Evolutionary conservation across 2,797 vertebrate species (phyloP).

Genomic region (Pelodytes ibericus): DNA sequence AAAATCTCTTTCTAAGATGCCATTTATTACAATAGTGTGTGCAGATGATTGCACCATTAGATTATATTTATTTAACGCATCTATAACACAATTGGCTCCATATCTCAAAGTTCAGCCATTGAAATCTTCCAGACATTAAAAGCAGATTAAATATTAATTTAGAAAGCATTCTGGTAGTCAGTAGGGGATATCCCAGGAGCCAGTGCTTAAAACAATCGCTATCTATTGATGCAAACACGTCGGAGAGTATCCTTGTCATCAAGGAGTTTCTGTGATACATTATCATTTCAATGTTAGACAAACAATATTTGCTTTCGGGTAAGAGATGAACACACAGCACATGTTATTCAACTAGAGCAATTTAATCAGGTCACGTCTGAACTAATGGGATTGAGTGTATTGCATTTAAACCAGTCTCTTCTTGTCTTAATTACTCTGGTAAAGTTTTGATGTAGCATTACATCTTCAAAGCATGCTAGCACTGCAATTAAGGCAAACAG

Average conservation of each 20-base stretch:
- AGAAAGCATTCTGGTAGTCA: constrained; percentile 7
- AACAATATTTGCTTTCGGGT: not conserved
- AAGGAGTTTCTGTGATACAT: not conserved
- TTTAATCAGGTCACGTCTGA: not conserved
- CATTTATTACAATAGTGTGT: not conserved
- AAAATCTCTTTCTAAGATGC: not conserved
- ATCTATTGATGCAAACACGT: constrained; percentile 1
- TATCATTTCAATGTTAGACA: not conserved
- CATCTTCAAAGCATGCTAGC: not conserved
- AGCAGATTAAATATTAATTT: constrained; percentile 17
- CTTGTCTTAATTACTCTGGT: not conserved
- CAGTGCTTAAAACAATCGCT: not conserved
- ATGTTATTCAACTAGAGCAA: not conserved
- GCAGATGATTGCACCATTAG: not conserved
- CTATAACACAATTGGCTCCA: not conserved
- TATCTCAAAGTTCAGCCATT: not conserved
- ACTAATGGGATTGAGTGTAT: not conserved
- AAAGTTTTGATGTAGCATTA: not conserved
- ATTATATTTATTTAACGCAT: constrained; percentile 5
- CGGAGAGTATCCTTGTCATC: not conserved
- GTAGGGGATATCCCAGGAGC: not conserved
- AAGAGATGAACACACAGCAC: not conserved
- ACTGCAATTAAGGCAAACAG: too few species aligned
- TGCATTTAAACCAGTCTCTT: not conserved
- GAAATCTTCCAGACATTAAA: constrained; percentile 1